Percentiles rank a stretch among this genome's conserved stretches.
Evolutionary conservation across 2,113 vertebrate genomes (phyloP).

Genomic region (Embiotoca jacksoni): DNA sequence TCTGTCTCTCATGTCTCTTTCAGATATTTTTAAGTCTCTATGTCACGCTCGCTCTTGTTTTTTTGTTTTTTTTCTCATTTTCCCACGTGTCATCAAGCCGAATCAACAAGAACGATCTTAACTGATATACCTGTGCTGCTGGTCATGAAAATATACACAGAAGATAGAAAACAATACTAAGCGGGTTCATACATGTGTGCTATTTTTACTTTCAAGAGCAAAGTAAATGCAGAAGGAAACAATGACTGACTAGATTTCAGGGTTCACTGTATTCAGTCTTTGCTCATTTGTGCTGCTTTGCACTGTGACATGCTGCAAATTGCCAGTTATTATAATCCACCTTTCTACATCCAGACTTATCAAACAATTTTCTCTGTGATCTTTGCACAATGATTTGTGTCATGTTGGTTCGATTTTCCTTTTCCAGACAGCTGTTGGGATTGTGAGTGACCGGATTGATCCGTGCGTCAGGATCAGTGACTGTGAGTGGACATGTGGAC

Average conservation of each 20-base stretch:
- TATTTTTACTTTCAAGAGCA: background rate
- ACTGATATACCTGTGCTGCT: background rate
- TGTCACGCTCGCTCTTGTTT: background rate
- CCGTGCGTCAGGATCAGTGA: background rate
- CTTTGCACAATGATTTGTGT: background rate
- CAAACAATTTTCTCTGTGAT: background rate
- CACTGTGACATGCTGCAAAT: background rate
- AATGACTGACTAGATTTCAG: too few species aligned
- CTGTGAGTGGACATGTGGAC: background rate
- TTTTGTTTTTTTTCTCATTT: background rate
- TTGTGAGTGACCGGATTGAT: background rate
- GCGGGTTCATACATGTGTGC: background rate
- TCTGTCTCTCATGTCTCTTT: background rate
- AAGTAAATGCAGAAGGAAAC: too few species aligned
- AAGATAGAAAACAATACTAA: background rate
- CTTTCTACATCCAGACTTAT: background rate
- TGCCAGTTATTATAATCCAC: background rate
- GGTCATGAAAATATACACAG: background rate
- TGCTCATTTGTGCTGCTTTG: too few species aligned
- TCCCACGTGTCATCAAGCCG: background rate
- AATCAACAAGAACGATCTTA: background rate
- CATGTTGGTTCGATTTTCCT: slow-evolving; percentile 5
- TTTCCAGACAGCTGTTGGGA: background rate
- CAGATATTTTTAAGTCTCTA: background rate
- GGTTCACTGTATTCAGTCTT: too few species aligned